Evolutionary conservation across 2,113 vertebrate species (phyloP), one percentile per base, ranked within the genome.

Genomic region (Alouatta palliata): DNA sequence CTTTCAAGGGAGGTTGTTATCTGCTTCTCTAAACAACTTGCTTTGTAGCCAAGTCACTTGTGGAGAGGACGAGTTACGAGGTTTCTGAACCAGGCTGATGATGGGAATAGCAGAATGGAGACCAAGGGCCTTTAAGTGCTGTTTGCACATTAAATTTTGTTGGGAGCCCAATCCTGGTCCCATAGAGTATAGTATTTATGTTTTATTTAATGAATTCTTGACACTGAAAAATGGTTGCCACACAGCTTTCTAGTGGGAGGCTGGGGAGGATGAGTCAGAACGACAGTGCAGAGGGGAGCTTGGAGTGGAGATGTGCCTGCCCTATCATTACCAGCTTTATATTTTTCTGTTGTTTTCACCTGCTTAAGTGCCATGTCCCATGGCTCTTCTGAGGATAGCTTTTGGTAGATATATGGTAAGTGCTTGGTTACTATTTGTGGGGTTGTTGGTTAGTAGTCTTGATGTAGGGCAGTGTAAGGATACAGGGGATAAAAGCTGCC

Each of bases 1-100:
- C 90, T 97, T 97, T 73, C 97, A 79, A 87, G 86, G 97, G 97
- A 97, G 77, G 45, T 94, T 96, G 96, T 97, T 97, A 97, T 87
- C 95, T 96, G 95, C 93, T 96, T 76, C 92, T 94, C 61, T 83
- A 84, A 97, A 96, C 94, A 96, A 68, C 93, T 81, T 88, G 45
- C 61, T 94, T 66, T 87, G 82, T 61, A 87, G 91, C 91, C 47
- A 64, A 35, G 96, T 80, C 70, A 56, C 93, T 82, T 86, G 61
- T 30, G 94, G 90, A 76, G 47, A 91, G 91, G 76, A 95, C 54
- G 43, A 93, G 85, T 94, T 97, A 97, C 43, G 96, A 92, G 96
- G 43, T 70, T 76, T 95, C 94, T 71, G 88, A 86, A 79, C 80
- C 37, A 56, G 54, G 84, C 73, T 58, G 82, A 23, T 45, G 87